Evolutionary conservation across 1,140 invertebrate species (phyloP).

Genomic region (Drosophila auraria): DNA sequence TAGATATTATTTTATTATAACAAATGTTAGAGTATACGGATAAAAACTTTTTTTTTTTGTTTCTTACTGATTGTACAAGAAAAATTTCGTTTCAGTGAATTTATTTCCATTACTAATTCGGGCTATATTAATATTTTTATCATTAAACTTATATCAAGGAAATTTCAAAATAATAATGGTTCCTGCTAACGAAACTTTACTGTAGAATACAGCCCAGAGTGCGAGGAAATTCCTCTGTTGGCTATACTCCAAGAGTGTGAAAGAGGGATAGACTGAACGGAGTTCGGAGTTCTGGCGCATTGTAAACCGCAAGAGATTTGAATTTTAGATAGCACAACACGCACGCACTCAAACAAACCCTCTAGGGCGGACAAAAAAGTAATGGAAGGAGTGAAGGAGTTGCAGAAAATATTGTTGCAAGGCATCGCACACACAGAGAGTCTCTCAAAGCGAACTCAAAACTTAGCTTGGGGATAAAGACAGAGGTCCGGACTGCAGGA

Average conservation of each 20-base stretch:
- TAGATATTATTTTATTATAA: too few relatives aligned
- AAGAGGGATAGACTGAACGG: slow-evolving; percentile 1
- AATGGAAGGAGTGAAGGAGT: slow-evolving; percentile 36
- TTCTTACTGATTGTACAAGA: too few relatives aligned
- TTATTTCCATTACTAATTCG: background rate
- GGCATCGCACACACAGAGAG: slow-evolving; percentile 22
- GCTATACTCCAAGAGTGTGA: background rate
- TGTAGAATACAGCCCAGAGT: slow-evolving; percentile 13
- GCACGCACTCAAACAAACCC: slow-evolving; percentile 33
- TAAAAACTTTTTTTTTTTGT: too few relatives aligned
- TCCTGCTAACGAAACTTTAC: background rate
- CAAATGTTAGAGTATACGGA: too few relatives aligned
- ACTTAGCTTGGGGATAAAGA: slow-evolving; percentile 23
- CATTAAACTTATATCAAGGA: background rate
- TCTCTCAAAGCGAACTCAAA: slow-evolving; percentile 18
- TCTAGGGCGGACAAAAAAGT: slow-evolving; percentile 29
- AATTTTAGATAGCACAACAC: slow-evolving; percentile 71
- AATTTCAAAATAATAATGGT: background rate
- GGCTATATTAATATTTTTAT: too few relatives aligned
- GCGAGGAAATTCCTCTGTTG: slow-evolving; percentile 6
- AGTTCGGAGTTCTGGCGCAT: slow-evolving; percentile 46
- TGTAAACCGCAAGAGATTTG: slow-evolving; percentile 76
- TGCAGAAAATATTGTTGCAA: slow-evolving; percentile 31
- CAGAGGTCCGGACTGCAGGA: slow-evolving; percentile 16
- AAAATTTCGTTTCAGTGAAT: background rate